A percentile compares a stretch with the other conserved stretches of the same genome.
Evolutionary conservation across 1,140 invertebrate genomes (phyloP).

Genomic region (Elysia chlorotica): DNA sequence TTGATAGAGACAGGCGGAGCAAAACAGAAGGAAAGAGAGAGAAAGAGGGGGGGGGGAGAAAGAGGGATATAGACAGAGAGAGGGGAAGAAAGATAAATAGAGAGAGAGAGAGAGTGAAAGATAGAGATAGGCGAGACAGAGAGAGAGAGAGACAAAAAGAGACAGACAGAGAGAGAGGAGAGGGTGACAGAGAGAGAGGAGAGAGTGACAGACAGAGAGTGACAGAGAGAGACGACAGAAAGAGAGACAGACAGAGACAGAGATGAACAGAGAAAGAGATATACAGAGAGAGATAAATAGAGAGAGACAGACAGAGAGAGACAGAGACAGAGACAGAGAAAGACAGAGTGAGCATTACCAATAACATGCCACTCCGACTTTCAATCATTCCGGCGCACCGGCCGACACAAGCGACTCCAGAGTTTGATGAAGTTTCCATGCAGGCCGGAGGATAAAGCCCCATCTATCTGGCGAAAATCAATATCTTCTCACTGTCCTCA

Average conservation of each 20-base stretch:
- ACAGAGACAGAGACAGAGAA: not conserved
- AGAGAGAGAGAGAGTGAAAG: constrained; percentile 15
- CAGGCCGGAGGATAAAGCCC: no score
- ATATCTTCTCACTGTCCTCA: no score
- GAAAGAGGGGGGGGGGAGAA: not conserved
- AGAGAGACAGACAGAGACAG: not conserved
- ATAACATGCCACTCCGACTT: constrained; percentile 60
- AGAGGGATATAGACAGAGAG: not conserved
- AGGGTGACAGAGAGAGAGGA: constrained; percentile 6
- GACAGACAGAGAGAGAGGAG: constrained; percentile 5
- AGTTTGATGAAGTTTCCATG: no score
- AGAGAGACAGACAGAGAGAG: not conserved
- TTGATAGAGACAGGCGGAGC: not conserved
- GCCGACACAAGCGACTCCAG: constrained; percentile 73
- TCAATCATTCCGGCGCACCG: constrained; percentile 64
- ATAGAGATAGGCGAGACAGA: constrained; percentile 17
- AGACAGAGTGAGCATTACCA: constrained; percentile 66
- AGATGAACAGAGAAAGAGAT: constrained; percentile 8
- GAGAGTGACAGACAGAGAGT: constrained; percentile 12
- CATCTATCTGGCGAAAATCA: no score
- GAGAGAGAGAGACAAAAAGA: not conserved
- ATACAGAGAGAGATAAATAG: constrained; percentile 11
- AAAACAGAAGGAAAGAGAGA: not conserved
- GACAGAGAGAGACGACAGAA: not conserved
- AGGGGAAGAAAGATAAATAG: not conserved